Conservation (phyloP, 2,113 vertebrate species). For the Pagrus major region DNA sequence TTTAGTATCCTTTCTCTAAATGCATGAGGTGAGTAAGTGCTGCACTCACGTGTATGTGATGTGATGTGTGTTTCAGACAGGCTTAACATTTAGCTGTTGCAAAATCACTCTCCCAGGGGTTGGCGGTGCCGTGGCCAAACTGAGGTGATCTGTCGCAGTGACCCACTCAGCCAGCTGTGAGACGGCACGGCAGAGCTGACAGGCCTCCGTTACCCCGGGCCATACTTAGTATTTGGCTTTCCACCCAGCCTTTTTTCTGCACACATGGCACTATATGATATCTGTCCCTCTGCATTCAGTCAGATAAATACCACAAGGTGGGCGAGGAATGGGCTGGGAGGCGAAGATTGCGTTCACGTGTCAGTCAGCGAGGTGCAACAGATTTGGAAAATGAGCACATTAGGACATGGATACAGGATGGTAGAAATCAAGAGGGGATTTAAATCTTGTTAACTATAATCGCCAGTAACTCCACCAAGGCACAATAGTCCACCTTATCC, state of each 20-base stretch:
- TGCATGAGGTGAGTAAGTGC: conserved; percentile 24
- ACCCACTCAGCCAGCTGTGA: conserved; percentile 70
- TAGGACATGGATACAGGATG: not conserved
- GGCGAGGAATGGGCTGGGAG: conserved; percentile 41
- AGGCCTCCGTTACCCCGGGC: conserved; percentile 75
- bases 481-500: too few species aligned
- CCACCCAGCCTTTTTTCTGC: conserved; percentile 67
- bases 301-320: conserved; percentile 81
- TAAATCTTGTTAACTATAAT: not conserved
- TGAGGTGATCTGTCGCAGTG: conserved; percentile 77
- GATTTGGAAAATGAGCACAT: conserved; percentile 17
- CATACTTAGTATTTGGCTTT: conserved; percentile 81
- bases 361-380: conserved; percentile 38
- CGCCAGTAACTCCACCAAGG: too few species aligned
- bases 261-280: conserved; percentile 78
- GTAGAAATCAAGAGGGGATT: conserved; percentile 6
- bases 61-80: conserved; percentile 30
- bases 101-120: conserved; percentile 55
- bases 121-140: conserved; percentile 52
- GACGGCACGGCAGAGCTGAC: conserved; percentile 76
- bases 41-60: conserved; percentile 15
- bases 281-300: conserved; percentile 80
- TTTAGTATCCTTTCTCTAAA: conserved; percentile 4
- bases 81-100: conserved; percentile 73
- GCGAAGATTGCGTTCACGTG: conserved; percentile 41